phyloP scores from a whole-genome alignment of 2,888 invertebrate genomes.

The Tinea pellionella region DNA sequence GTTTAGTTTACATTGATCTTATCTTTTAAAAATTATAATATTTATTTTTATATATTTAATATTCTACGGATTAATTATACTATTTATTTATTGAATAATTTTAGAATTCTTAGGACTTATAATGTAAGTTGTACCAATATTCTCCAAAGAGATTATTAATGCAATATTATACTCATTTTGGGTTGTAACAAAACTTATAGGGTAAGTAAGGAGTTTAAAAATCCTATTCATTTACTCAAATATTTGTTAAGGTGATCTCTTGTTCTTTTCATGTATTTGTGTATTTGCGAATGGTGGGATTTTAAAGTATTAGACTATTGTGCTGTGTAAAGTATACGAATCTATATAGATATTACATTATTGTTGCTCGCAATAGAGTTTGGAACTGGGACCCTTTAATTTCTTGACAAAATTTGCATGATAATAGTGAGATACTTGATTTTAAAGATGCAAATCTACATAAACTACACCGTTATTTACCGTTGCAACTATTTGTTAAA shows the following conservation, averaged over 20 bases:
- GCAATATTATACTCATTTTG: slow-evolving; percentile 26
- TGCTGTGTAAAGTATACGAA: slow-evolving; percentile 65
- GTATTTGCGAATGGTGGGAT: neutral
- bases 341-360: slow-evolving; percentile 33
- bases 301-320: slow-evolving; percentile 20
- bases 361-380: slow-evolving; percentile 35
- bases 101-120: too few species aligned
- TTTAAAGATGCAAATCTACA: neutral
- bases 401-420: neutral
- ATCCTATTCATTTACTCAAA: neutral
- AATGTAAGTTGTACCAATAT: slow-evolving; percentile 21
- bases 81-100: too few species aligned
- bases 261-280: neutral
- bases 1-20: too few species aligned
- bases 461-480: neutral
- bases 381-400: slow-evolving; percentile 10
- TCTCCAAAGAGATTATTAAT: slow-evolving; percentile 60
- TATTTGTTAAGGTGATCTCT: too few species aligned
- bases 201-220: neutral
- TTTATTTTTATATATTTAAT: too few species aligned
- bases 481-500: neutral
- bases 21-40: too few species aligned
- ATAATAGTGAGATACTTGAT: neutral
- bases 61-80: too few species aligned
- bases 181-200: neutral